Base-by-base conservation (phyloP, 2,797 vertebrate genomes). In the Arremon aurantiirostris region DNA sequence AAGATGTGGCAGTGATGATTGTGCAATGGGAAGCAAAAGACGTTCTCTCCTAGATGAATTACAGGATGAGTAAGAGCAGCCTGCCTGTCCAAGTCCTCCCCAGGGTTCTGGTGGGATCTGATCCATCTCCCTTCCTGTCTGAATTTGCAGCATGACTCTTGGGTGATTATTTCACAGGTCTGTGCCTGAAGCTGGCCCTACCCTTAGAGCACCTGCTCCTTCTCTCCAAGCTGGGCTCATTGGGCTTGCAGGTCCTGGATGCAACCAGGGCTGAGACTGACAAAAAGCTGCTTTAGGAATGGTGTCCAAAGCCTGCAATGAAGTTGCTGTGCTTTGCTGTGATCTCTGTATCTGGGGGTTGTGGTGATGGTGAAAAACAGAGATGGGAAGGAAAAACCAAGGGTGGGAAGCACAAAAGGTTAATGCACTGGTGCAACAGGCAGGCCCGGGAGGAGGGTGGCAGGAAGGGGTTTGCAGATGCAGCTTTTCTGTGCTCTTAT, bases 401-500 rank as follows among this genome's bases (percentile, higher is more conserved):
- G 11, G 56, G 27, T 28, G 39, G 34, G 61, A 81, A 78, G n/a
- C 2, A 3, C 37, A 20, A 35, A 47, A 78, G 37, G 53, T 63
- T 57, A 35, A 64, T 8, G 39, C 11, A 24, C 44, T 47, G 42
- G 66, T 52, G 55, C 49, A 70, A 8, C 34, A 42, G 81, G 49
- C 66, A 57, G 30, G 59, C 77, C 27, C 4, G 2, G 35, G 44
- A 56, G 35, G 35, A 14, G 59, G 64, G 46, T 3, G 47, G 22
- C 63, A 19, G 86, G 75, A 64, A 73, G 55, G 59, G 39, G n/a
- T 81, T 81, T 93, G 88, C 90, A 86, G 52, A 78, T 64, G 53
- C 35, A 72, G 56, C 79, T 82, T 66, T 87, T 70, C 82, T 71
- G 46, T n/a, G 71, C 56, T 72, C 63, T 93, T 95, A 90, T 95